Conservation (phyloP, 2,797 vertebrate genomes). For the Phrynocephalus vlangalii region DNA sequence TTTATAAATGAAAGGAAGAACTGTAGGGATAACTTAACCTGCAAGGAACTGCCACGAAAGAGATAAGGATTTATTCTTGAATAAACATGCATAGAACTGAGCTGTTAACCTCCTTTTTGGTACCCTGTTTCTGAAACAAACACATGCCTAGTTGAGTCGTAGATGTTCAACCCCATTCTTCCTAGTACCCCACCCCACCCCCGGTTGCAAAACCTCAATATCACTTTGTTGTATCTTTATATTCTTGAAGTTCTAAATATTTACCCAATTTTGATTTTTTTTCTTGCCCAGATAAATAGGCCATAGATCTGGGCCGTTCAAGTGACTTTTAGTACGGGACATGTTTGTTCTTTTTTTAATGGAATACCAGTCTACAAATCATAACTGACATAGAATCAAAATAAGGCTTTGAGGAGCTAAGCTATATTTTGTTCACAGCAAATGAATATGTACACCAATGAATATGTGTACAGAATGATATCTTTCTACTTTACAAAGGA, state of each 20-base stretch:
- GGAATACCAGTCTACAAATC: constrained; percentile 8
- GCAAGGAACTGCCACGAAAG: neutral
- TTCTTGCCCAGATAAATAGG: neutral
- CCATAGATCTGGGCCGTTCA: neutral
- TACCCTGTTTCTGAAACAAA: constrained; percentile 31
- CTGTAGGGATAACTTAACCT: constrained; percentile 7
- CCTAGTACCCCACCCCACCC: too few species aligned
- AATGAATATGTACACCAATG: neutral
- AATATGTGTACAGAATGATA: neutral
- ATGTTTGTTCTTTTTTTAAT: constrained; percentile 8
- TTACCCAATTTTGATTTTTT: neutral
- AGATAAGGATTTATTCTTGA: neutral
- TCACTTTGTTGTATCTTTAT: neutral
- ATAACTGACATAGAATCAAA: constrained; percentile 9
- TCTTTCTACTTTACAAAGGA: neutral
- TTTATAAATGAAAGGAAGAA: constrained; percentile 18
- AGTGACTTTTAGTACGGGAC: neutral
- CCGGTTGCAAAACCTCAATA: neutral
- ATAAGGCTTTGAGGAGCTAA: neutral
- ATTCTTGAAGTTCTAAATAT: neutral
- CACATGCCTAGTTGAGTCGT: constrained; percentile 27
- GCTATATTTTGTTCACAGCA: neutral
- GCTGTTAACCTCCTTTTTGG: neutral
- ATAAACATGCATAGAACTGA: neutral
- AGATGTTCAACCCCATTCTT: constrained; percentile 38